Percentiles rank a stretch among this genome's conserved stretches.
Evolutionary conservation across 2,888 invertebrate genomes (phyloP).

Genomic region (Allacma fusca): DNA sequence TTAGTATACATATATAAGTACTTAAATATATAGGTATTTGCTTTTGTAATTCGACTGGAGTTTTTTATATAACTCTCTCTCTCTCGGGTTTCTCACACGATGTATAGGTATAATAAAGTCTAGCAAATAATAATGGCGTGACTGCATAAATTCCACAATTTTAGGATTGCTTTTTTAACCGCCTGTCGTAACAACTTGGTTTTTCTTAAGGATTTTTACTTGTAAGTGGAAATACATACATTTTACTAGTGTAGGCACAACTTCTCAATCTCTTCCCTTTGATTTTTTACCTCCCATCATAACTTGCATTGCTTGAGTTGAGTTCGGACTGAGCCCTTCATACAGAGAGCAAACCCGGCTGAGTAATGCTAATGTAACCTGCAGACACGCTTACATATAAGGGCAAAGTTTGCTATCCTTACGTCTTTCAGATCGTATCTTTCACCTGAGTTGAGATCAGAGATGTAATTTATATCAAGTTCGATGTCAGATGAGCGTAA

Average conservation of each 20-base stretch:
- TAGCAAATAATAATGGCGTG: no score
- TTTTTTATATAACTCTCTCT: no score
- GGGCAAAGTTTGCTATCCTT: conserved; percentile 19
- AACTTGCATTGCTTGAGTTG: not conserved
- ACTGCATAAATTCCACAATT: not conserved
- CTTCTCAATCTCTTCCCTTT: not conserved
- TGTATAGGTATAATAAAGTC: no score
- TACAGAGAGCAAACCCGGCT: not conserved
- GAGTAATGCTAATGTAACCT: conserved; percentile 8
- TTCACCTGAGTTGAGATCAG: conserved; percentile 39
- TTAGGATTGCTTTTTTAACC: not conserved
- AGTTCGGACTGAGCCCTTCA: not conserved
- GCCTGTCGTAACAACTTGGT: not conserved
- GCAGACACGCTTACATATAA: conserved; percentile 3
- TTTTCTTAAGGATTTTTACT: not conserved
- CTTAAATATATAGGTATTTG: no score
- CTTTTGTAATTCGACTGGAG: no score
- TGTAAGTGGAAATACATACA: not conserved
- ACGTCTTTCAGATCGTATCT: conserved; percentile 34
- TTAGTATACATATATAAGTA: no score
- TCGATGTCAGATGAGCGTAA: conserved; percentile 5
- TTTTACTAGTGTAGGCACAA: not conserved
- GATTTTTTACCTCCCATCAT: not conserved
- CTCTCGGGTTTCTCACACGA: no score
- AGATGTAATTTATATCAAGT: conserved; percentile 38